Evolutionary conservation across 2,113 vertebrate genomes (phyloP).

Genomic region (Chaetops frenatus): DNA sequence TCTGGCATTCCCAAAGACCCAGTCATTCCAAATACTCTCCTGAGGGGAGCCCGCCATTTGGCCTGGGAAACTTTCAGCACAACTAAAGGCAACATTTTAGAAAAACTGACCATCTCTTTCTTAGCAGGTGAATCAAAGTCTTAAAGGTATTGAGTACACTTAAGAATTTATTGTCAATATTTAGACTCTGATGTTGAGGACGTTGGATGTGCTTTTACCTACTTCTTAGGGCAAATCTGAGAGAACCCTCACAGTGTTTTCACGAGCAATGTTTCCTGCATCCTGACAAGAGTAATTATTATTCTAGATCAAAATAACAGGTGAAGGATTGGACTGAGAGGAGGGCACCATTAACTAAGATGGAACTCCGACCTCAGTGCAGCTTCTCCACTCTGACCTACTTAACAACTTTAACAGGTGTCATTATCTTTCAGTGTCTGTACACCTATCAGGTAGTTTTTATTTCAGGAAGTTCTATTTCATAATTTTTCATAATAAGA

Average conservation of each 20-base stretch:
- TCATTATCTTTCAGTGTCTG: not conserved
- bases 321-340: not conserved
- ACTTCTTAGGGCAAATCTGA: not conserved
- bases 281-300: not conserved
- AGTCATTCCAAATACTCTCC: not conserved
- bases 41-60: not conserved
- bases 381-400: not conserved
- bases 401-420: not conserved
- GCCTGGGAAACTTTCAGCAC: not conserved
- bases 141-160: not conserved
- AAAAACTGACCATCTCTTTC: not conserved
- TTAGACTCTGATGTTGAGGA: not conserved
- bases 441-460: accelerated
- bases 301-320: not conserved
- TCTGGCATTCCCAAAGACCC: not conserved
- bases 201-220: not conserved
- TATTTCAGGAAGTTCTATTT: not conserved
- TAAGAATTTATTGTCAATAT: not conserved
- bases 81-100: not conserved
- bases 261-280: not conserved
- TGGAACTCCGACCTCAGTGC: not conserved
- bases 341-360: not conserved
- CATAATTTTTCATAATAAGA: not conserved
- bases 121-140: not conserved
- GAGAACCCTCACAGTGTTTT: not conserved